Evolutionary conservation across 2,113 vertebrate genomes (phyloP), one percentile per base, ranked within the genome.

Genomic region (Sphyrna mokarran): DNA sequence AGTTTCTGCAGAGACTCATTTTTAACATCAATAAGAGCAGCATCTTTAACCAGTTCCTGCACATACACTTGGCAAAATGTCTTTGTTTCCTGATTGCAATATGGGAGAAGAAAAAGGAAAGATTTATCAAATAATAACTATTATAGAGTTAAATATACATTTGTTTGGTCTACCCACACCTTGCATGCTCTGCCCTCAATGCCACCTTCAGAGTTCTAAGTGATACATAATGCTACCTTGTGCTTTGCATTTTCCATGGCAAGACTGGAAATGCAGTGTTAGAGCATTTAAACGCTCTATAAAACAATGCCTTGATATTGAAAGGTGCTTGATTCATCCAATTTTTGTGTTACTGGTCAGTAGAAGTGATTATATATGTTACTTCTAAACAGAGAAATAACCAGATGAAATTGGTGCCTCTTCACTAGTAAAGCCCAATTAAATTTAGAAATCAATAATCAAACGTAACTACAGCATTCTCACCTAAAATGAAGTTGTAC

Each of bases 1-100:
- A 99, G 98, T 96, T 98, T 98, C 97, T 99, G 99, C 96, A 99
- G 97, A 0, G 97, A 98, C 91, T 99, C 99, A 0, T 98, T 98
- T 96, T 99, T 99, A 97, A 98, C 97, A 94, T 98, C 98, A 97
- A 98, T 99, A 96, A 98, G 98, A 48, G 98, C 97, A 1, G 99
- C 98, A 96, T 98, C 97, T 96, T 98, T 98, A 96, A 98, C 97
- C 89, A 99, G 97, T 96, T 97, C 98, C 96, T 97, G 98, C 23
- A 99, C 96, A 16, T 99, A 99, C 43, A 97, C 97, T 96, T 98
- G 98, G 96, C 98, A 98, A 97, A 98, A 98, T 86, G 96, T 91
- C 97, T 97, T 98, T 96, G 97, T 98, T 80, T 97, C 98, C 96
- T 97, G 96, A 97, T 97, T 96, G 98, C 97, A 98, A 96, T 96